Evolutionary conservation across 2,113 vertebrate genomes (phyloP), one percentile per base, ranked within the genome.

Genomic region (Heterochromis multidens): DNA sequence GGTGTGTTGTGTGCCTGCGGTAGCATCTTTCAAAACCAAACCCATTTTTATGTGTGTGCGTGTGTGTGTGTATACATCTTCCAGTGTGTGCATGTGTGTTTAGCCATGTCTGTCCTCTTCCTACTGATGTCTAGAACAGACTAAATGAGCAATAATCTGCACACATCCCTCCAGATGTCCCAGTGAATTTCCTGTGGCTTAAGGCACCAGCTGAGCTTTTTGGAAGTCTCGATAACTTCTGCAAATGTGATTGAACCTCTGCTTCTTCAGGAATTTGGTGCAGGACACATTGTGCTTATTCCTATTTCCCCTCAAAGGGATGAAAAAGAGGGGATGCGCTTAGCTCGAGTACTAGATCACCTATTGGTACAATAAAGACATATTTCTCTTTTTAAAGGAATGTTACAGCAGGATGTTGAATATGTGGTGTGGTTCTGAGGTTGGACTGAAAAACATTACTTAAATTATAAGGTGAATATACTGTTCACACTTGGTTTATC

Each of bases 91-190:
- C 78, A 52, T 72, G 77, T 78, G 85, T 83, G 87, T 87, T 92
- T 72, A 84, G 81, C 81, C 79, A 89, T 91, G 87, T 90, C 87
- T 80, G 92, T 90, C 89, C 84, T 93, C 83, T 88, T 88, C 88
- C 92, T 89, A 94, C 93, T 96, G 95, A 96, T 96, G 95, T 96
- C 93, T 95, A 93, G 94, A 94, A 91, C 95, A 94, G 94, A 94
- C 94, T 95, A 96, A 96, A 96, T 96, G 94, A 95, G 94, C 92
- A 96, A 94, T 96, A 96, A 96, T 96, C 95, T 96, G 92, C 92
- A 87, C 91, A 94, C 95, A 96, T 95, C 90, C 95, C 95, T 95
- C 95, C 96, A 96, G 95, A 96, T 96, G 96, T 95, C 94, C 92
- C 79, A 91, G 92, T 92, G 94, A 96, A 96, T 96, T 96, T 97